These are phyloP conservation scores for Meloidogyne hapla DNA, from an alignment of 1,140 invertebrate species.

Conservation along the genomic window DNA sequence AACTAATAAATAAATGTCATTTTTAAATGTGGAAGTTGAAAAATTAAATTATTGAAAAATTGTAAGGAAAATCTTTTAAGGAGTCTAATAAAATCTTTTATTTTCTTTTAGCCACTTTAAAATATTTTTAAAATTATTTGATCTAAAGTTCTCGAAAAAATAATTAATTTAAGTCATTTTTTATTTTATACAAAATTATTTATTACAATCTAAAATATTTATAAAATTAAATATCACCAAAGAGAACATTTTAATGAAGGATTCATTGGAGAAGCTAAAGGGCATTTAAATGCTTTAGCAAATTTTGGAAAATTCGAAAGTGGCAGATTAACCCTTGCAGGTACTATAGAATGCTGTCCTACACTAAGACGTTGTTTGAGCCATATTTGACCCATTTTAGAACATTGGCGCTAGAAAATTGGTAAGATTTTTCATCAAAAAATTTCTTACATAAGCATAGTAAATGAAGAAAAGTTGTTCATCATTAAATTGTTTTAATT, in stretches of 20 bases:
- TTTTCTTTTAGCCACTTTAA: too few relatives aligned
- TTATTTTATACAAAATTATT: too few relatives aligned
- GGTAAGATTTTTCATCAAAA: background rate
- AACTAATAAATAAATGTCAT: too few relatives aligned
- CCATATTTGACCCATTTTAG: conserved; percentile 7
- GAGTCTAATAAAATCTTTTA: too few relatives aligned
- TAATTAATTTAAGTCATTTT: too few relatives aligned
- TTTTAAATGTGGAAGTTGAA: too few relatives aligned
- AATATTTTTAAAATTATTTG: too few relatives aligned
- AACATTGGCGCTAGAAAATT: conserved; percentile 17
- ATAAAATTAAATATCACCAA: conserved; percentile 10
- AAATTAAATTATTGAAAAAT: background rate
- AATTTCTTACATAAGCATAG: conserved; percentile 21
- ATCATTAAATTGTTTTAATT: background rate
- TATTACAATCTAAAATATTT: too few relatives aligned
- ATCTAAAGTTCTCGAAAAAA: too few relatives aligned
- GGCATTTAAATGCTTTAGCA: conserved; percentile 13
- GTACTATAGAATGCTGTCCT: background rate
- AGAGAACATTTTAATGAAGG: conserved; percentile 10
- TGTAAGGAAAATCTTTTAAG: too few relatives aligned
- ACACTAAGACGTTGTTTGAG: conserved; percentile 13
- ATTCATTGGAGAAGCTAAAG: conserved; percentile 14
- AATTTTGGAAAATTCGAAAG: conserved; percentile 17
- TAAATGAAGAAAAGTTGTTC: conserved; percentile 21
- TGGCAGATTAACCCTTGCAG: conserved; percentile 19